phyloP scores from a whole-genome alignment of 2,888 invertebrate species.

The Incurvaria masculella region DNA sequence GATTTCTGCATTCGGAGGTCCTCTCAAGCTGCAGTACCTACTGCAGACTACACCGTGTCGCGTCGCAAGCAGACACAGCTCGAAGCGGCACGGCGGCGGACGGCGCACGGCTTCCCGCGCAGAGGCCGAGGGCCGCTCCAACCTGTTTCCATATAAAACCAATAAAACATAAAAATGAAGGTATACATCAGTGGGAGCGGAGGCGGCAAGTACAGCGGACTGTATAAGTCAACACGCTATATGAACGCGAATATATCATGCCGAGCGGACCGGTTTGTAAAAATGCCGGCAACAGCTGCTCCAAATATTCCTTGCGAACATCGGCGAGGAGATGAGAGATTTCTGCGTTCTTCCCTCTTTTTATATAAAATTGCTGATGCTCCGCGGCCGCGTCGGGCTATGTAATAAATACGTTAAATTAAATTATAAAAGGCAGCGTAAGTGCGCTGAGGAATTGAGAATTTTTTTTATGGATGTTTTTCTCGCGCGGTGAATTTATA shows the following conservation, averaged over 20 bases:
- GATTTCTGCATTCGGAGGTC: too few relatives aligned
- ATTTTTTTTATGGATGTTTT: too few relatives aligned
- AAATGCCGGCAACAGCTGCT: slow-evolving; percentile 9
- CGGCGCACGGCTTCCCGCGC: background rate
- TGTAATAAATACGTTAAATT: background rate
- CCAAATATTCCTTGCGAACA: slow-evolving; percentile 4
- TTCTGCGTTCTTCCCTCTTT: background rate
- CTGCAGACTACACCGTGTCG: too few relatives aligned
- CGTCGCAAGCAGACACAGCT: too few relatives aligned
- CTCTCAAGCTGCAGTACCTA: too few relatives aligned
- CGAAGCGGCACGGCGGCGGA: too few relatives aligned
- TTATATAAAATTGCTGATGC: slow-evolving; percentile 1
- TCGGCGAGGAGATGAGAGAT: slow-evolving; percentile 1
- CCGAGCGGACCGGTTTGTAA: slow-evolving; percentile 10
- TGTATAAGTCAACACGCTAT: slow-evolving; percentile 9
- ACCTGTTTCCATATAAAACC: slow-evolving; percentile 28
- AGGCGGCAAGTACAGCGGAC: background rate
- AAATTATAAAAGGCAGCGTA: background rate
- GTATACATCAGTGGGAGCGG: background rate
- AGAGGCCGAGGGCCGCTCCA: background rate
- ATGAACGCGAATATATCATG: slow-evolving; percentile 29
- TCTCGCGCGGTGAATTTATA: too few relatives aligned
- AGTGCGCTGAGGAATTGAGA: background rate
- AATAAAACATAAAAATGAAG: slow-evolving; percentile 23
- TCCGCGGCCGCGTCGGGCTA: background rate